phyloP scores from a whole-genome alignment of 2,113 vertebrate species.

The human (Homo sapiens) region DNA sequence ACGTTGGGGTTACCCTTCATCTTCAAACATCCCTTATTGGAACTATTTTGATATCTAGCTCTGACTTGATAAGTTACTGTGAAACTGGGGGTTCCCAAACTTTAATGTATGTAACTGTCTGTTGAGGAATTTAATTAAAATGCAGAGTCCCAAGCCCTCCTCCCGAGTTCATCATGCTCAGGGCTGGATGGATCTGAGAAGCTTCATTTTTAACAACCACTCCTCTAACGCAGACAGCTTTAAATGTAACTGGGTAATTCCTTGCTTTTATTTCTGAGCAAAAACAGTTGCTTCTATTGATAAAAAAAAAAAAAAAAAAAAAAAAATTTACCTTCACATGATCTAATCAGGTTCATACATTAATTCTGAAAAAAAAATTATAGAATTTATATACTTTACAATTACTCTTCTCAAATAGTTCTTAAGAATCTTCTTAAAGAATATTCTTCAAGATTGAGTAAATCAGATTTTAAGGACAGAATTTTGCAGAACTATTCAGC shows the following conservation, averaged over 20 bases:
- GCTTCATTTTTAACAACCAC: not conserved
- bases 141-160: not conserved
- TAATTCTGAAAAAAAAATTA: not conserved
- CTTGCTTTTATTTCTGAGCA: not conserved
- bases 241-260: not conserved
- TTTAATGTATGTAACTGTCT: not conserved
- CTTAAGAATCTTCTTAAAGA: not conserved
- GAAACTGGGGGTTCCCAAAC: not conserved
- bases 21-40: not conserved
- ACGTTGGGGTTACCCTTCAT: not conserved
- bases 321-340: not conserved
- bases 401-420: not conserved
- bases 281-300: not conserved
- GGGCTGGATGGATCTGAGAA: not conserved
- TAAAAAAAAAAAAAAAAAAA: too few relatives aligned
- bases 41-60: not conserved
- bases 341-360: not conserved
- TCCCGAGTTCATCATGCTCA: not conserved
- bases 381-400: not conserved
- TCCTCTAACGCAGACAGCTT: not conserved
- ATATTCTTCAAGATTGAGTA: not conserved
- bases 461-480: slow-evolving; percentile 13
- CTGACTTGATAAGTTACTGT: not conserved
- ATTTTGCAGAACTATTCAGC: too few relatives aligned
- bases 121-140: not conserved